Evolutionary conservation across 2,797 vertebrate genomes (phyloP), one percentile per base, ranked within the genome.

Genomic region (Acrossocheilus fasciatus): DNA sequence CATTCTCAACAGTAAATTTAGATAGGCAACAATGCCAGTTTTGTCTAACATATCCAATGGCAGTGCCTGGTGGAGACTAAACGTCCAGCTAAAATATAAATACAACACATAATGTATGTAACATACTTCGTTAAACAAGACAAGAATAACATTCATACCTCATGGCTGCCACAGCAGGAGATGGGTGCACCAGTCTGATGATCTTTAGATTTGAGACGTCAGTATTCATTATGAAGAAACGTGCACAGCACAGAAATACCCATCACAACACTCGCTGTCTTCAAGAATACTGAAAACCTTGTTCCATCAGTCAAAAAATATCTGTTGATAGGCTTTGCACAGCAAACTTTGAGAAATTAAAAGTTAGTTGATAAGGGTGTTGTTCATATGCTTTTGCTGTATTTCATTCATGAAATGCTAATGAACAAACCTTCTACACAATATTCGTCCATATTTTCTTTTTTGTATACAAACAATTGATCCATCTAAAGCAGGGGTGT

Each of bases 221-320:
- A 20, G n/a, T 81, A 69, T 34, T 30, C 62, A 81, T 69, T 15
- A 50, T 52, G 41, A 81, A 64, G 20, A 36, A 80, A 23, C 34
- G 57, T 43, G 1, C 54, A 30, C 18, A 10, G 1, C 15, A 47
- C 11, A 59, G 0, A n/a, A 11, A 4, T 23, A 26, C 23, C n/a
- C 17, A 7, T 2, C 10, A 68, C 62, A 50, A 23, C 52, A 20
- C 4, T 81, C 59, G 4, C 17, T 50, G 18, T 69, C 80, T 10
- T 81, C 80, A 11, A 14, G 7, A 18, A 69, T 50, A 36, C 15
- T 45, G 11, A 69, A 81, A 10, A 81, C 12, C 14, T 68, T 17
- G 10, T 50, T 45, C 50, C 45, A 69, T 69, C 64, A 43, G 50
- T 81, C 62, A 81, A 64, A n/a, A 5, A 10, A n/a, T 81, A 81